These are phyloP conservation scores for Ichneumoninae sp. DNA, from an alignment of 2,888 invertebrate species.

Conservation along the genomic window DNA sequence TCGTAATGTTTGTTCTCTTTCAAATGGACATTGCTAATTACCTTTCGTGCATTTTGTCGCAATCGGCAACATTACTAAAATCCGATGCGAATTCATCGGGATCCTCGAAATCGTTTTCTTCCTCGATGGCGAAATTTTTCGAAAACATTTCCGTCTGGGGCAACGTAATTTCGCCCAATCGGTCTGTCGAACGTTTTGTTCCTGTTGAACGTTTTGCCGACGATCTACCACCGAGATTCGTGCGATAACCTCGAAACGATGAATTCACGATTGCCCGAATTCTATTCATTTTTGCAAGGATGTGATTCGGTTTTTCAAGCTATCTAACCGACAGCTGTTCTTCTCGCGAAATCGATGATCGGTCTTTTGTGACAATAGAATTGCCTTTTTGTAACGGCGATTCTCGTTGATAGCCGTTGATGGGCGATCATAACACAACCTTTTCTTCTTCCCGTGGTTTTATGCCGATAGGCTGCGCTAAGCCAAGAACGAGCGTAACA, in stretches of 20 bases:
- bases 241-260: conserved; percentile 40
- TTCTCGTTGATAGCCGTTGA: not conserved
- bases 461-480: no score
- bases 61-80: conserved; percentile 82
- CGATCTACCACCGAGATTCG: not conserved
- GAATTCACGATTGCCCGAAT: conserved; percentile 1
- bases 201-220: not conserved
- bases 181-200: not conserved
- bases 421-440: not conserved
- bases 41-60: conserved; percentile 57
- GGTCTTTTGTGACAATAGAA: not conserved
- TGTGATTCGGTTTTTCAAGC: not conserved
- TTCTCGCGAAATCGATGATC: not conserved
- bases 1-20: not conserved
- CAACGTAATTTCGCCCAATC: not conserved
- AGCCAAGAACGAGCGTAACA: not conserved
- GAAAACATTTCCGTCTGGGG: conserved; percentile 1
- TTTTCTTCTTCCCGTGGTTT: no score
- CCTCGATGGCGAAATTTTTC: conserved; percentile 63
- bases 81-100: conserved; percentile 84
- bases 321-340: not conserved
- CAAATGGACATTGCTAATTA: not conserved
- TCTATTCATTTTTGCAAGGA: conserved; percentile 5
- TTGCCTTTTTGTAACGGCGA: not conserved
- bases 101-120: conserved; percentile 74